These are phyloP conservation scores for Andricus grossulariae DNA, from an alignment of 1,140 invertebrate genomes.

Conservation along the genomic window DNA sequence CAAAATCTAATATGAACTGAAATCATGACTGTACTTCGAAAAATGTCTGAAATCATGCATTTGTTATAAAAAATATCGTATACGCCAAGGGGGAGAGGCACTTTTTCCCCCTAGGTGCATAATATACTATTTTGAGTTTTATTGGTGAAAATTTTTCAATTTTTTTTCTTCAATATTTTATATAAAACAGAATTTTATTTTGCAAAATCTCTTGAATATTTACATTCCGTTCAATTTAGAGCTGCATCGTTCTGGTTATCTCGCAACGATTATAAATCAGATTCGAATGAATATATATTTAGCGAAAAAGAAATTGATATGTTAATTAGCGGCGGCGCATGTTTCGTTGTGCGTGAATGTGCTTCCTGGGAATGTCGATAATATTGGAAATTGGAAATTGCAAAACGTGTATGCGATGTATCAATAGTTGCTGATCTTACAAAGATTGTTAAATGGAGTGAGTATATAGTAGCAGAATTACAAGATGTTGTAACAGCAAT, in stretches of 20 bases:
- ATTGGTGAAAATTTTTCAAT: too few relatives aligned
- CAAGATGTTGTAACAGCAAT: slow-evolving; percentile 27
- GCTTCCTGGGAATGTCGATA: slow-evolving; percentile 19
- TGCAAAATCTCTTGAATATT: neutral
- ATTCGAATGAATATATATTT: neutral
- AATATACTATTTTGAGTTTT: too few relatives aligned
- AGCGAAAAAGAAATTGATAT: slow-evolving; percentile 3
- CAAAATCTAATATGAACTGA: too few relatives aligned
- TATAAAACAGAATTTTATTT: too few relatives aligned
- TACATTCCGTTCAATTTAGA: neutral
- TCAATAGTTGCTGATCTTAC: slow-evolving; percentile 1
- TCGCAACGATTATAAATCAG: neutral
- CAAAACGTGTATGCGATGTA: neutral
- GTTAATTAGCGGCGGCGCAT: neutral
- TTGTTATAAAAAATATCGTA: too few relatives aligned
- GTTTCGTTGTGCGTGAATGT: neutral
- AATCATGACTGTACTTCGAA: too few relatives aligned
- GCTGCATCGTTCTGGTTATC: neutral
- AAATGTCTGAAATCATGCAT: too few relatives aligned
- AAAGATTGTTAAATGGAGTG: neutral
- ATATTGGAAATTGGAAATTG: slow-evolving; percentile 27
- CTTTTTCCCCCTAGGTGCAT: too few relatives aligned
- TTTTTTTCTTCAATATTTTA: too few relatives aligned
- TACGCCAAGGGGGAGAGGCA: too few relatives aligned
- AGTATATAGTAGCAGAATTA: slow-evolving; percentile 18